Base-by-base conservation (phyloP, 2,888 invertebrate species). In the Lissocephala sabroskyi region DNA sequence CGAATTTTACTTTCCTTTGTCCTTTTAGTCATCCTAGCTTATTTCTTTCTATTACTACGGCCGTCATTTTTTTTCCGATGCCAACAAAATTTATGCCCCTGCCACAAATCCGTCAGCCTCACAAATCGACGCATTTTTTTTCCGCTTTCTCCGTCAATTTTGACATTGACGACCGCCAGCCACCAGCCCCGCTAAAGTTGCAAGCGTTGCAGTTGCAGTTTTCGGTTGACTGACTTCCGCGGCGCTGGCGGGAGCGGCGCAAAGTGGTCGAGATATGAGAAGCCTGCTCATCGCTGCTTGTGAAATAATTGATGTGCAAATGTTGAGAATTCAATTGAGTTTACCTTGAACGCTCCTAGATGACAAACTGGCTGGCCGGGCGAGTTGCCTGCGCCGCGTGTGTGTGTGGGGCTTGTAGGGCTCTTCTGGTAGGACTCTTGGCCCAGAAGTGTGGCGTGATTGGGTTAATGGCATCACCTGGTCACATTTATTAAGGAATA, bases 291-390 rank as follows among this genome's bases (percentile, higher is more conserved):
- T 42, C 45, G 49, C 44, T 53, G 48, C 62, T 62, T 51, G 40
- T 55, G 45, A 55, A 61, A 61, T 62, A 62, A 62, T 59, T 62
- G 62, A 61, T 62, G 59, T 52, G 58, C 52, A 55, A 60, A 61
- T 61, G 58, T 55, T 62, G 48, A 44, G 55, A 61, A 58, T 50
- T 55, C 50, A 52, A 52, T 63, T 53, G 49, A 35, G 46, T 58
- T 64, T 41, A 58, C 55, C 55, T 60, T 55, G 61, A 58, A 18
- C 35, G 35, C 16, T 13, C 11, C 13, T 32, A 32, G 35, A 5
- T 5, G 23, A 23, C 23, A 23, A 23, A 35, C 17, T 13, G 16
- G 35, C 3, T 35, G 14, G 14, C 13, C 13, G 6, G n/a, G 29
- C 10, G 29, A 29, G 11, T n/a, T n/a, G n/a, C n/a, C n/a, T n/a